A percentile compares a stretch with the other conserved stretches of the same genome.
Evolutionary conservation across 2,113 vertebrate genomes (phyloP).

Genomic region (Okapia johnstoni): DNA sequence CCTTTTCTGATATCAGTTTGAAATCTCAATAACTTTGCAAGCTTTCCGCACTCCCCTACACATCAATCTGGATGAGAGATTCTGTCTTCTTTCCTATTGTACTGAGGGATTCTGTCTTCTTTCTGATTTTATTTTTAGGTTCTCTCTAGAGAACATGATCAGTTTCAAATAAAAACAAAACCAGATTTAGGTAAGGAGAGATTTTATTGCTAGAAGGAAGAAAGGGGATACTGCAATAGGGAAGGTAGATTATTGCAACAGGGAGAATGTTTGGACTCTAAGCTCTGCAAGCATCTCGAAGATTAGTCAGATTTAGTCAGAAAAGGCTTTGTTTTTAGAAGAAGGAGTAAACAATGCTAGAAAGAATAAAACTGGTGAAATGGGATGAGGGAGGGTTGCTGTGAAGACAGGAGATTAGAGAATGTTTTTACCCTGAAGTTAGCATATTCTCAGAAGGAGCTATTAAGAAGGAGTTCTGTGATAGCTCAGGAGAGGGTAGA

Average conservation of each 20-base stretch:
- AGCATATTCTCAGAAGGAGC: neutral
- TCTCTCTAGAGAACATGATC: neutral
- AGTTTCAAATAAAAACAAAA: neutral
- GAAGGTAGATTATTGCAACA: neutral
- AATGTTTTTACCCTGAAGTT: neutral
- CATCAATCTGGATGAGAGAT: neutral
- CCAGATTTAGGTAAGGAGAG: neutral
- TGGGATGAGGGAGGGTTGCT: neutral
- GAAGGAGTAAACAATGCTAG: neutral
- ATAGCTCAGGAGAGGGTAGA: neutral
- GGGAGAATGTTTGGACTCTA: neutral
- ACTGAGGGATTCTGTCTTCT: neutral
- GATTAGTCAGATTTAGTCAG: neutral
- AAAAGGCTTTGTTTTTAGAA: neutral
- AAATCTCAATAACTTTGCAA: neutral
- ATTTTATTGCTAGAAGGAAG: neutral
- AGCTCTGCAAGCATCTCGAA: neutral
- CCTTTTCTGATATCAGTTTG: neutral
- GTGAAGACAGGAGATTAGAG: neutral
- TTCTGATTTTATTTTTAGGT: neutral
- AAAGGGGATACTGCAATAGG: neutral
- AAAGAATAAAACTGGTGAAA: neutral
- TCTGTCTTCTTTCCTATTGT: neutral
- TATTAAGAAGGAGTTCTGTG: neutral
- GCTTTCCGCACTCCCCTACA: neutral